Percentiles rank a stretch among this genome's conserved stretches.
These are phyloP conservation scores for Aphrophora alni DNA, from an alignment of 2,888 invertebrate species.

Conservation along the genomic window DNA sequence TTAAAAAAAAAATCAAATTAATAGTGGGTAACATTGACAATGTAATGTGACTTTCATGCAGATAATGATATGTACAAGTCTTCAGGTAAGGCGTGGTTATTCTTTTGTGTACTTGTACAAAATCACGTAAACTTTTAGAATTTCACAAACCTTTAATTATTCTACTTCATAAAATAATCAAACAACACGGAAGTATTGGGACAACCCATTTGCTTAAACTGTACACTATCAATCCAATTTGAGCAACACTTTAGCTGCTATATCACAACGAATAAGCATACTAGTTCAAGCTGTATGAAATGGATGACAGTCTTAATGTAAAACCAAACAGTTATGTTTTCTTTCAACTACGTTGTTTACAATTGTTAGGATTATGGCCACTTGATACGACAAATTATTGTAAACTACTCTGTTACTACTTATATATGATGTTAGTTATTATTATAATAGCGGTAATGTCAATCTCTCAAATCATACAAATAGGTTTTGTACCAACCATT, in stretches of 20 bases:
- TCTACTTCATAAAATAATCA: too few relatives aligned
- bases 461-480: slow-evolving; percentile 12
- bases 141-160: neutral
- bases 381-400: neutral
- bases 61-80: too few relatives aligned
- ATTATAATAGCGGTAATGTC: slow-evolving; percentile 13
- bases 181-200: too few relatives aligned
- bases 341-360: slow-evolving; percentile 8
- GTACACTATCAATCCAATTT: too few relatives aligned
- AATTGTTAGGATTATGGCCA: slow-evolving; percentile 20
- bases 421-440: slow-evolving; percentile 10
- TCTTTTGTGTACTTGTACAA: too few relatives aligned
- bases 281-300: neutral
- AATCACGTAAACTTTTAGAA: neutral
- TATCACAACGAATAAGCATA: too few relatives aligned
- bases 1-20: too few relatives aligned
- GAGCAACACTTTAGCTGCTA: too few relatives aligned
- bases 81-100: too few relatives aligned
- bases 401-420: neutral
- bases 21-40: too few relatives aligned
- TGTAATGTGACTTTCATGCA: too few relatives aligned
- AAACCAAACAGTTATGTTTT: neutral
- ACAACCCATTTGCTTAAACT: too few relatives aligned
- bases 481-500: slow-evolving; percentile 11
- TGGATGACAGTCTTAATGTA: neutral